phyloP scores from a whole-genome alignment of 2,888 invertebrate genomes.

The Tachystola acroxantha region DNA sequence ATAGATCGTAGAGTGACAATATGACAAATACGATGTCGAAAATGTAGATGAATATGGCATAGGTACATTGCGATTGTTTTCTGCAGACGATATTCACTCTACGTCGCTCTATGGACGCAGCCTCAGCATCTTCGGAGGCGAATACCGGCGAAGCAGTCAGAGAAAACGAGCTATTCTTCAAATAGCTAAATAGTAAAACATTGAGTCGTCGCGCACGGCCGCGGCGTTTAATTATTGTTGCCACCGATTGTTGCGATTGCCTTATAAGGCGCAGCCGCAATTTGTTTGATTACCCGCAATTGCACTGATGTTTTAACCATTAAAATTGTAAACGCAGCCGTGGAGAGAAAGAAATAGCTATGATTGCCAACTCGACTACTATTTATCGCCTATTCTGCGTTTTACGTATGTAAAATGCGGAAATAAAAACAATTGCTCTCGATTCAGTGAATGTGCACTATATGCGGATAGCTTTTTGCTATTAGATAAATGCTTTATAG shows the following conservation, averaged over 20 bases:
- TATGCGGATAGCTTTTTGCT: constrained; percentile 42
- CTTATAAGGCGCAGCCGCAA: constrained; percentile 61
- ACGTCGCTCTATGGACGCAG: no score
- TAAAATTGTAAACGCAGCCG: constrained; percentile 48
- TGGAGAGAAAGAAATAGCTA: constrained; percentile 54
- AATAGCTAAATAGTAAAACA: constrained; percentile 25
- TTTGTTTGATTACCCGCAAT: constrained; percentile 68
- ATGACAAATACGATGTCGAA: no score
- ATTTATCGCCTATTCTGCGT: constrained; percentile 34
- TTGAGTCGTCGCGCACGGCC: constrained; percentile 47
- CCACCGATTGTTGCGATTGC: constrained; percentile 63
- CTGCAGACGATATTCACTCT: no score
- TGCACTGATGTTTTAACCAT: constrained; percentile 64
- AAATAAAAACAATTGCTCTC: constrained; percentile 43
- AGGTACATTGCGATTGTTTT: no score
- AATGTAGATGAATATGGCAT: no score
- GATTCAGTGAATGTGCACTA: constrained; percentile 45
- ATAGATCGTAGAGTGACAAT: no score
- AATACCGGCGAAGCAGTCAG: background rate
- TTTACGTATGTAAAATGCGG: constrained; percentile 34
- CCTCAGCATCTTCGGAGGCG: background rate
- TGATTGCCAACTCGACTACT: constrained; percentile 42
- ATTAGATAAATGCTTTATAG: constrained; percentile 49
- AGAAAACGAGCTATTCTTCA: constrained; percentile 5
- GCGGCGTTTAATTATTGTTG: constrained; percentile 66